Evolutionary conservation across 1,140 invertebrate species (phyloP).

Genomic region (Drosophila sp.): DNA sequence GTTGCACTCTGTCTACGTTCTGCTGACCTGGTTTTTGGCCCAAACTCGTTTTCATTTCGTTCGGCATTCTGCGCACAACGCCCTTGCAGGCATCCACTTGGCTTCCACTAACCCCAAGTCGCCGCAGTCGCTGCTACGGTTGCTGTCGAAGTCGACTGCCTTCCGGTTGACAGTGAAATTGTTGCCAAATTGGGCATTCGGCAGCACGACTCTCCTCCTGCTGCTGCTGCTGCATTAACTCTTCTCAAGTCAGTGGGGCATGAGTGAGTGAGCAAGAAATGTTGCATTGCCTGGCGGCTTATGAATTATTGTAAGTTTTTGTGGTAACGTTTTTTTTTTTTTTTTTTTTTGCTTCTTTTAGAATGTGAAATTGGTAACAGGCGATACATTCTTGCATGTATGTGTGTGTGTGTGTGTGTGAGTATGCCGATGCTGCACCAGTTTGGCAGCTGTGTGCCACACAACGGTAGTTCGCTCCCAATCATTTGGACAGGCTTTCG

Average conservation of each 20-base stretch:
- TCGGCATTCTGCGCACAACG: conserved; percentile 63
- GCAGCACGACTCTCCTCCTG: conserved; percentile 49
- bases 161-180: conserved; percentile 73
- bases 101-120: conserved; percentile 13
- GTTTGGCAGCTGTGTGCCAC: conserved; percentile 42
- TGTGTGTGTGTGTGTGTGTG: neutral
- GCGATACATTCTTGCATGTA: conserved; percentile 7
- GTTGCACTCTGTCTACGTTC: conserved; percentile 49
- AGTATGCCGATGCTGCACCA: conserved; percentile 50
- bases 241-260: conserved; percentile 47
- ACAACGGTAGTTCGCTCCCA: conserved; percentile 75
- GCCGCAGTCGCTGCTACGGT: neutral
- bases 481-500: conserved; percentile 67
- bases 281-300: conserved; percentile 60
- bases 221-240: conserved; percentile 45
- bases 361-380: conserved; percentile 72
- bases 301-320: conserved; percentile 77
- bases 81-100: conserved; percentile 61
- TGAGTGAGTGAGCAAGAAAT: conserved; percentile 36
- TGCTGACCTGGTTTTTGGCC: conserved; percentile 68
- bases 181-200: conserved; percentile 61
- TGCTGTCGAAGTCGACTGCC: conserved; percentile 11
- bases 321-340: conserved; percentile 52
- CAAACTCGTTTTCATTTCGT: conserved; percentile 75
- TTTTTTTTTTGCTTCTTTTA: conserved; percentile 74